A percentile compares a stretch with the other conserved stretches of the same genome.
phyloP scores from a whole-genome alignment of 2,797 vertebrate genomes.

The Oreochromis mossambicus region DNA sequence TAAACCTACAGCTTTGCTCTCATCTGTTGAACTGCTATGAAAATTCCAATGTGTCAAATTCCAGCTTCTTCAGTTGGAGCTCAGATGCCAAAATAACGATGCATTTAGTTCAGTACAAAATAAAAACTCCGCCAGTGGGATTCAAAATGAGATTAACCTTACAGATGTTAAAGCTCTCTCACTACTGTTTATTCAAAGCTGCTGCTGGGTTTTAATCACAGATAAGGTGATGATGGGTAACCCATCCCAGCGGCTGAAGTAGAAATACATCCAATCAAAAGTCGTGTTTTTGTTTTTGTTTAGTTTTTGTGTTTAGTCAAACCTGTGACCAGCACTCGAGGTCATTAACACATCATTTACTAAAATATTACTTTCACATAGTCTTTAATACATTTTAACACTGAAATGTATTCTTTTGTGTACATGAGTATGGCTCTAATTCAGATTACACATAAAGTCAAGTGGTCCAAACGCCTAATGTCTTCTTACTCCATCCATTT shows the following conservation, averaged over 20 bases:
- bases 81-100: neutral
- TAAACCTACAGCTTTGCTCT: neutral
- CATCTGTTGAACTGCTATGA: neutral
- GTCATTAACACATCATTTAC: neutral
- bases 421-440: neutral
- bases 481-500: neutral
- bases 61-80: neutral
- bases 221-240: neutral
- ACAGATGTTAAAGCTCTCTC: neutral
- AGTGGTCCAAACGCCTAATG: neutral
- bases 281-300: neutral
- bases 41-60: neutral
- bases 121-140: accelerated
- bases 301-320: neutral
- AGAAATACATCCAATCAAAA: neutral
- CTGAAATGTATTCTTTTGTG: neutral
- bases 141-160: neutral
- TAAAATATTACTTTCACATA: neutral
- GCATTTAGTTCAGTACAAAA: neutral
- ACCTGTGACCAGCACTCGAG: neutral
- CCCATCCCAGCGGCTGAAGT: neutral
- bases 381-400: neutral
- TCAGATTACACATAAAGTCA: neutral
- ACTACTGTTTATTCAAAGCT: neutral
- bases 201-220: neutral